Percentiles rank a stretch among this genome's conserved stretches.
phyloP scores from a whole-genome alignment of 2,888 invertebrate genomes.

The Branchellion lobata region DNA sequence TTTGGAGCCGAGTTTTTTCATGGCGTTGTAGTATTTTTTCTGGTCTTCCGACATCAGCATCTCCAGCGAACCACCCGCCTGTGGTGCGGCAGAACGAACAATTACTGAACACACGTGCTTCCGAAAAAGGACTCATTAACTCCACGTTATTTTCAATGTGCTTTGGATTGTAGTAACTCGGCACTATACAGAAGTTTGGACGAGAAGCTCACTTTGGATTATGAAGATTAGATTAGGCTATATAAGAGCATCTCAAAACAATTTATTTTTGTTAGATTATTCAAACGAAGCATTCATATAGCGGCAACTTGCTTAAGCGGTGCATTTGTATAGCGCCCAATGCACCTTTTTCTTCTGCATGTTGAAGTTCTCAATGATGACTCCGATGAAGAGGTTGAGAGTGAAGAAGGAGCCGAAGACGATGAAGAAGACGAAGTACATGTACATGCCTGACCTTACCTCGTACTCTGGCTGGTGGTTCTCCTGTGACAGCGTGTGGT shows the following conservation, averaged over 20 bases:
- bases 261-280: too few relatives aligned
- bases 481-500: slow-evolving; percentile 8
- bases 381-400: slow-evolving; percentile 98
- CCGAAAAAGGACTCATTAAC: too few relatives aligned
- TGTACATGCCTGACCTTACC: slow-evolving; percentile 92
- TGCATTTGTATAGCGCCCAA: too few relatives aligned
- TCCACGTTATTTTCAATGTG: too few relatives aligned
- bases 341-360: slow-evolving; percentile 93
- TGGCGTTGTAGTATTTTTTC: slow-evolving; percentile 86
- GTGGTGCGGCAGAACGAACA: slow-evolving; percentile 31
- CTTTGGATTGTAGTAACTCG: too few relatives aligned
- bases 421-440: slow-evolving; percentile 99
- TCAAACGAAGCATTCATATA: too few relatives aligned
- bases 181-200: too few relatives aligned
- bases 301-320: too few relatives aligned
- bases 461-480: slow-evolving; percentile 81
- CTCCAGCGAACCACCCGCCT: slow-evolving; percentile 90
- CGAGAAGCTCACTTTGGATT: too few relatives aligned
- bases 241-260: too few relatives aligned
- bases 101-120: too few relatives aligned
- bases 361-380: slow-evolving; percentile 99
- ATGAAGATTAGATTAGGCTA: too few relatives aligned
- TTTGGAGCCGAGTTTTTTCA: slow-evolving; percentile 99
- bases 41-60: slow-evolving; percentile 86
- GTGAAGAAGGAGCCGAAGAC: slow-evolving; percentile 99